Evolutionary conservation across 2,888 invertebrate genomes (phyloP).

Genomic region (Phalangium opilio): DNA sequence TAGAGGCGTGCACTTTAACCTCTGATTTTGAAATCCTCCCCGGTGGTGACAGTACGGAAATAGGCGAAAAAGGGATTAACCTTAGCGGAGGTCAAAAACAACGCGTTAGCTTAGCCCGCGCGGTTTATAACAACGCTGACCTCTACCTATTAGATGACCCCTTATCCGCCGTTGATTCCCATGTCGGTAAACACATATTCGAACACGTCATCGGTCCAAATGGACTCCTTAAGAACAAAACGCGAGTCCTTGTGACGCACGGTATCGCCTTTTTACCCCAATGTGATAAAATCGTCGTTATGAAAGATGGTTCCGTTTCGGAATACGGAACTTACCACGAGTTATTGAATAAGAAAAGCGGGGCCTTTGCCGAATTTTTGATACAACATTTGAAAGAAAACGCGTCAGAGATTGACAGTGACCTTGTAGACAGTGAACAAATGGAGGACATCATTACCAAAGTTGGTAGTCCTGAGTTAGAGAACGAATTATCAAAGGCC

Average conservation of each 20-base stretch:
- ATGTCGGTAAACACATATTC: conserved; percentile 9
- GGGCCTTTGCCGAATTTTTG: conserved; percentile 38
- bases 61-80: conserved; percentile 6
- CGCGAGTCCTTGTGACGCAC: conserved; percentile 85
- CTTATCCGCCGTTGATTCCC: conserved; percentile 9
- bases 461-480: background rate
- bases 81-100: conserved; percentile 14
- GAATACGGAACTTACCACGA: conserved; percentile 82
- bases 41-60: conserved; percentile 3
- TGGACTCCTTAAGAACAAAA: conserved; percentile 39
- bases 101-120: conserved; percentile 9
- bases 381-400: background rate
- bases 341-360: conserved; percentile 48
- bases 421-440: background rate
- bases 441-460: background rate
- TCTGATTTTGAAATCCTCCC: conserved; percentile 24
- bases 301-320: conserved; percentile 70
- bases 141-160: conserved; percentile 15
- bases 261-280: conserved; percentile 80
- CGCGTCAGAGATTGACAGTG: too few species aligned
- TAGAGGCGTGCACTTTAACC: conserved; percentile 24
- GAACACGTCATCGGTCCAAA: conserved; percentile 56
- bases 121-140: conserved; percentile 11
- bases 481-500: background rate
- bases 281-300: conserved; percentile 74